Evolutionary conservation across 2,888 invertebrate genomes (phyloP).

Genomic region (Chrysina gloriosa): DNA sequence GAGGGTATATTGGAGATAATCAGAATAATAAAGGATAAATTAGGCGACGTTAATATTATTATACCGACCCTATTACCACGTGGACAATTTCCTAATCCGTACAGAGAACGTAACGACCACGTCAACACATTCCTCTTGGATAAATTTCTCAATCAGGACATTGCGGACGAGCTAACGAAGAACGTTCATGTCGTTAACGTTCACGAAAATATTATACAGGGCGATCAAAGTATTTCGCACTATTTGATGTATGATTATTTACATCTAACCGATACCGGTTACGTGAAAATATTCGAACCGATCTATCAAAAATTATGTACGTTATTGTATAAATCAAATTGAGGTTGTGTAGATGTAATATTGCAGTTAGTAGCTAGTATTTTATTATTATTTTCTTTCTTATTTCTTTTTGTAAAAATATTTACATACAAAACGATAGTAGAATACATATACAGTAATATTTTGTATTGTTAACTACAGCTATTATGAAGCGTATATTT

Average conservation of each 20-base stretch:
- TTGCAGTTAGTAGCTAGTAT: background rate
- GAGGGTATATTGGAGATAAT: conserved; percentile 73
- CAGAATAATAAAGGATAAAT: conserved; percentile 67
- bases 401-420: background rate
- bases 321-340: conserved; percentile 33
- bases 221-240: conserved; percentile 71
- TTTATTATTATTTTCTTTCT: background rate
- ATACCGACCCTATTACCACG: conserved; percentile 75
- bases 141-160: conserved; percentile 60
- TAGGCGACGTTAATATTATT: conserved; percentile 68
- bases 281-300: conserved; percentile 71
- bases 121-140: conserved; percentile 70
- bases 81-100: conserved; percentile 73
- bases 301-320: conserved; percentile 65
- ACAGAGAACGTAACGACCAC: conserved; percentile 70
- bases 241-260: conserved; percentile 77
- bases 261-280: conserved; percentile 74
- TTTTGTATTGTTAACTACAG: conserved; percentile 5
- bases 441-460: background rate
- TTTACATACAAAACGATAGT: background rate
- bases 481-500: background rate
- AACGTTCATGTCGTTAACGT: conserved; percentile 62
- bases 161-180: conserved; percentile 58
- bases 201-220: conserved; percentile 63
- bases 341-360: background rate